A percentile compares a stretch with the other conserved stretches of the same genome.
Evolutionary conservation across 1,140 invertebrate species (phyloP).

Genomic region (Sarcophaga peregrina): DNA sequence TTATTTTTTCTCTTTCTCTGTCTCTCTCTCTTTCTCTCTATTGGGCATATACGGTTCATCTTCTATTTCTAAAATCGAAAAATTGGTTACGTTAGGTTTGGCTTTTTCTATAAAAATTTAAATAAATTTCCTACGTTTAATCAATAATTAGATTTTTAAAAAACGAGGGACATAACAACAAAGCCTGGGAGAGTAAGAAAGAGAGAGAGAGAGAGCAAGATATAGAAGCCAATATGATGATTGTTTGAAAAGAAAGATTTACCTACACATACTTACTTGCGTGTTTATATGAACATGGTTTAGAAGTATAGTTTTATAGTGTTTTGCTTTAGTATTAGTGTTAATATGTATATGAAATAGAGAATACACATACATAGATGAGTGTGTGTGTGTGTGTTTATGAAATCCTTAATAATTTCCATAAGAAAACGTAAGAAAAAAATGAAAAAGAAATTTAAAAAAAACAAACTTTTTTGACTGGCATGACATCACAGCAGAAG

Average conservation of each 20-base stretch:
- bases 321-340: background rate
- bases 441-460: too few relatives aligned
- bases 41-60: background rate
- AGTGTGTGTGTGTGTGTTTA: background rate
- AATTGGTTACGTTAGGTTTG: too few relatives aligned
- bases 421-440: background rate
- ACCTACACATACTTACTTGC: background rate
- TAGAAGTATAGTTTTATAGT: background rate
- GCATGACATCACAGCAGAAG: background rate
- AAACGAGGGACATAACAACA: background rate
- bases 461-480: background rate
- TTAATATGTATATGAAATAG: background rate
- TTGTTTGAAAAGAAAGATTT: too few relatives aligned
- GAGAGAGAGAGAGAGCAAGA: too few relatives aligned
- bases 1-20: too few relatives aligned
- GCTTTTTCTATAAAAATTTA: background rate
- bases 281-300: background rate
- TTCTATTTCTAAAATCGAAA: background rate
- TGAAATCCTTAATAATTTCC: background rate
- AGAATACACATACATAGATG: too few relatives aligned
- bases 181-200: background rate
- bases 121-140: background rate
- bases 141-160: conserved; percentile 16
- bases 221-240: too few relatives aligned
- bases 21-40: too few relatives aligned